These are phyloP conservation scores for Monochamus saltuarius DNA, from an alignment of 1,140 invertebrate genomes.

Conservation along the genomic window DNA sequence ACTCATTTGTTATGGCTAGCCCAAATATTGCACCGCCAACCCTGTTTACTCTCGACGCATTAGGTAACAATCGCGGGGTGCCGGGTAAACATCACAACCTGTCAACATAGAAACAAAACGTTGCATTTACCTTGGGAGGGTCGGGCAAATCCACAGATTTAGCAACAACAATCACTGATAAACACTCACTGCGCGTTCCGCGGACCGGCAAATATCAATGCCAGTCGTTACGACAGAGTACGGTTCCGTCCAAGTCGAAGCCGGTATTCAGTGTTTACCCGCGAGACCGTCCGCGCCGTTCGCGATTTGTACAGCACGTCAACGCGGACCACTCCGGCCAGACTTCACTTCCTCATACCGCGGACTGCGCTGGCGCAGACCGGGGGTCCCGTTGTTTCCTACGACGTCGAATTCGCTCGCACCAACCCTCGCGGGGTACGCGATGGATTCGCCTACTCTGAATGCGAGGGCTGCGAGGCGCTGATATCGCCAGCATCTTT, in stretches of 20 bases:
- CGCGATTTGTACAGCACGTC: constrained; percentile 19
- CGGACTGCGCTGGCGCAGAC: constrained; percentile 10
- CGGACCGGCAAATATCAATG: not conserved
- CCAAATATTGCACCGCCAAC: no score
- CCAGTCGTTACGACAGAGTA: not conserved
- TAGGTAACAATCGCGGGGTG: not conserved
- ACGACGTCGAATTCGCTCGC: not conserved
- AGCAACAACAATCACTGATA: constrained; percentile 4
- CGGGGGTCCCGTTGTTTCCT: not conserved
- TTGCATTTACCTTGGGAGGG: constrained; percentile 1
- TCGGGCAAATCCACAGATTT: not conserved
- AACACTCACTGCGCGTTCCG: not conserved
- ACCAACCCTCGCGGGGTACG: not conserved
- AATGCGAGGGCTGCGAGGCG: no score
- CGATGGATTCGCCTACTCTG: no score
- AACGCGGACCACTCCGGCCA: not conserved
- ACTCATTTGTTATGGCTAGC: no score
- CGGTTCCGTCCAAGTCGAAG: not conserved
- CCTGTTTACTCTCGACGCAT: no score
- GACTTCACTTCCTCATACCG: constrained; percentile 17
- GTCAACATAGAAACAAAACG: not conserved
- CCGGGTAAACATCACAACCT: not conserved
- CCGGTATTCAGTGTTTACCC: constrained; percentile 4
- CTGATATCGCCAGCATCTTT: no score
- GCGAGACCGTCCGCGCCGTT: constrained; percentile 3